Base-by-base conservation (phyloP, 2,797 vertebrate species). In the Dipus sagitta region DNA sequence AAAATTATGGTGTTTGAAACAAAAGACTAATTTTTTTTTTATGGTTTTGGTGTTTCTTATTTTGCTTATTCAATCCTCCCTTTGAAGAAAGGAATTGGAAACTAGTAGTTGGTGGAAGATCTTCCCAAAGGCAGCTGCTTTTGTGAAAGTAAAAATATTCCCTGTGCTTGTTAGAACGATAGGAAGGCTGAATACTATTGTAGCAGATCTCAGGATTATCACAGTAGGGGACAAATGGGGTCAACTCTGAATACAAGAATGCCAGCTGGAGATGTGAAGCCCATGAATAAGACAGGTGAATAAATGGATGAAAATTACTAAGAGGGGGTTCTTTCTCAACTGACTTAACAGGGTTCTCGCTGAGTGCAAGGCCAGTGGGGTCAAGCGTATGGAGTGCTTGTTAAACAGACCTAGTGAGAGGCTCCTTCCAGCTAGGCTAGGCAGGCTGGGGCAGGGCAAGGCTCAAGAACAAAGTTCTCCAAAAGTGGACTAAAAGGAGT, bases 1-100 rank as follows among this genome's bases (percentile, higher is more conserved):
- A 81, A 86, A 87, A 68, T 9, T 67, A 64, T 77, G 23, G 9
- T 58, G 80, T 64, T 71, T 93, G 58, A 86, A 92, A 76, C 64
- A 75, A 88, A 12, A 38, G 47, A 82, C 65, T 34, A 34, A 67
- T 75, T 28, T n/a, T 28, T 75, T 28, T n/a, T 28, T 81, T 38
- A 65, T 67, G 65, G 21, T 71, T 81, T 81, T 26, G 84, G 83
- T 42, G 72, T 12, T 82, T 20, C 38, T 64, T 28, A 67, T 68
- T 74, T 74, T 21, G n/a, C 28, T 78, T 82, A 65, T 58, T 92
- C 72, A 34, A 54, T 60, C 26, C 54, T 86, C 20, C 47, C 38
- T 91, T 88, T 78, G 17, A 84, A 80, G 47, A 76, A 26, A 83
- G 0, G 18, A 6, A 52, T 26, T 81, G 6, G 15, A 47, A 92